Base-by-base conservation (phyloP, 2,888 invertebrate genomes). In the Encarsia formosa region DNA sequence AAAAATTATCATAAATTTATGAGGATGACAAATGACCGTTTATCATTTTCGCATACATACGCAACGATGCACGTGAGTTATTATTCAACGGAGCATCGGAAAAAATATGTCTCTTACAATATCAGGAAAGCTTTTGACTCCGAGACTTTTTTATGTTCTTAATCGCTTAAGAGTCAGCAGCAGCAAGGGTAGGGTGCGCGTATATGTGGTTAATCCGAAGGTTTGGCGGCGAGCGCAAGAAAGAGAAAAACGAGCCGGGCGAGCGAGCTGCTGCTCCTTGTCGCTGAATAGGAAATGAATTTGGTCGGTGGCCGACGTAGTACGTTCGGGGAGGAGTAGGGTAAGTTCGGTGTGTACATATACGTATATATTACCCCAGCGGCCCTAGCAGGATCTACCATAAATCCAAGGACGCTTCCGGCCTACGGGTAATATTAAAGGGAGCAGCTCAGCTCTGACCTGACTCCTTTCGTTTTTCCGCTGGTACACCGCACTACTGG, bases 341-440 rank as follows among this genome's bases (percentile, higher is more conserved):
- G n/a, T n/a, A n/a, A n/a, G n/a, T n/a, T n/a, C n/a, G n/a, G 52
- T 52, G 32, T 34, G 20, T 20, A 20, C 29, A 34, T 4, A 22
- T n/a, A 22, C 13, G 24, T n/a, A 42, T 11, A 16, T 24, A n/a
- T 24, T 5, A n/a, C n/a, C n/a, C n/a, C n/a, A n/a, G 35, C 18
- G 26, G 40, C 40, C 45, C 46, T 6, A 11, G 26, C n/a, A 11
- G 26, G 26, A 11, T 40, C 43, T 58, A 50, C 62, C 63, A 67
- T 69, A 69, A 68, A 68, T 68, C 66, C 60, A 59, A 52, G n/a
- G 39, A 55, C 61, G 58, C 64, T 66, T 67, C 65, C 66, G 64
- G 59, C 60, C 62, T 61, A 63, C 60, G 64, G 65, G 65, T 66
- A 64, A 67, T 67, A 65, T 67, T 65, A 60, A 65, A 66, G 61